A percentile compares a stretch with the other conserved stretches of the same genome.
Evolutionary conservation across 2,888 invertebrate genomes (phyloP).

Genomic region (Aporophyla nigra): DNA sequence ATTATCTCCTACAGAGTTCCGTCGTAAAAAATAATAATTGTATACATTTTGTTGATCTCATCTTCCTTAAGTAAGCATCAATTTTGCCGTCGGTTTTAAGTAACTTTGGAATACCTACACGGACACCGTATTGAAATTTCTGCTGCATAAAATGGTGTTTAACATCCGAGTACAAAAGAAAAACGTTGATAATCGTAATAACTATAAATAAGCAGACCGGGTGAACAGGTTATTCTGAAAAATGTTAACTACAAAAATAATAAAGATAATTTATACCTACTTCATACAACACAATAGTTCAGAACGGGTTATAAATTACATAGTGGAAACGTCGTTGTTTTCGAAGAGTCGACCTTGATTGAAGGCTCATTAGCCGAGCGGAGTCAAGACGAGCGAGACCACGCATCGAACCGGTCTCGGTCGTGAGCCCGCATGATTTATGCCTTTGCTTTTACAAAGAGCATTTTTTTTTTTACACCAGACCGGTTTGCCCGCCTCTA

Average conservation of each 20-base stretch:
- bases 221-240: constrained; percentile 42
- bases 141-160: constrained; percentile 28
- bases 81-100: constrained; percentile 11
- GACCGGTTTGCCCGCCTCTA: constrained; percentile 84
- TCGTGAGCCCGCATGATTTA: constrained; percentile 89
- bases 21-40: constrained; percentile 76
- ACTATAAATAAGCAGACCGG: constrained; percentile 30
- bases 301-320: constrained; percentile 76
- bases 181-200: constrained; percentile 19
- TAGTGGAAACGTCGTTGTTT: constrained; percentile 74
- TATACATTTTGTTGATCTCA: constrained; percentile 43
- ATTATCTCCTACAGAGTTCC: constrained; percentile 78
- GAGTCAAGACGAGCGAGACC: constrained; percentile 79
- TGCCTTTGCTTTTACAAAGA: constrained; percentile 85
- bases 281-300: constrained; percentile 60
- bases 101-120: constrained; percentile 29
- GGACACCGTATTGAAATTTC: constrained; percentile 34
- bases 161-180: constrained; percentile 14
- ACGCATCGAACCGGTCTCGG: constrained; percentile 82
- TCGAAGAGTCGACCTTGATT: constrained; percentile 87
- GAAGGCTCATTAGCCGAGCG: constrained; percentile 87
- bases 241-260: constrained; percentile 24
- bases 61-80: constrained; percentile 33
- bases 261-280: constrained; percentile 16
- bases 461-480: constrained; percentile 78